Evolutionary conservation across 2,888 invertebrate species (phyloP), one percentile per base, ranked within the genome.

Genomic region (Drosophila siamana): DNA sequence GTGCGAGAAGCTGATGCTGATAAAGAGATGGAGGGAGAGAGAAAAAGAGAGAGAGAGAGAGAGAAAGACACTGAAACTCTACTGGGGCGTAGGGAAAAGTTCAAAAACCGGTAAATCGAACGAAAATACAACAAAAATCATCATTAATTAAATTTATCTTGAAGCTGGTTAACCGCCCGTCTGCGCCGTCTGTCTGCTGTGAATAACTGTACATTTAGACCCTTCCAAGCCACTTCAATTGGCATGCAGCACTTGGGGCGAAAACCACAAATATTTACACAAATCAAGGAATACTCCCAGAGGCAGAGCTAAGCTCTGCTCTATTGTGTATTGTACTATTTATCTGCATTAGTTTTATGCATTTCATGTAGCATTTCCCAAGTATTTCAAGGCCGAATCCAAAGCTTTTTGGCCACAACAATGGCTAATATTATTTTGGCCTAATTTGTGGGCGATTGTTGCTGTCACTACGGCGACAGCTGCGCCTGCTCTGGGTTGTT

Each of bases 91-190:
- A 83, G 87, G 81, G 76, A 76, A 84, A 88, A 78, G 77, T 81
- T 84, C 59, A 73, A 62, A 86, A 88, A 88, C 84, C 78, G 78
- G 88, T 84, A 80, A 80, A 73, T 67, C 69, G 76, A 66, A 59
- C 60, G 30, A 64, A 61, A 59, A 62, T 57, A 78, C 48, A 69
- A 68, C 54, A 65, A 70, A 77, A 78, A 78, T 73, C 48, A 69
- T 65, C 85, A 85, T 85, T 79, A 79, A 87, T 85, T 70, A 70
- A 62, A 77, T 74, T 85, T 77, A 88, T 88, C 70, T 76, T 54
- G 26, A 47, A 16, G 36, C 59, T 63, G 41, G 22, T 28, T 26
- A 30, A 24, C 60, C 24, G 61, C 52, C n/a, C 30, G 47, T 41
- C 33, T 51, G 52, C 63, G 13, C 15, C n/a, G 40, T n/a, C 26